Evolutionary conservation across 2,888 invertebrate species (phyloP).

Genomic region (Galerucella pusilla): DNA sequence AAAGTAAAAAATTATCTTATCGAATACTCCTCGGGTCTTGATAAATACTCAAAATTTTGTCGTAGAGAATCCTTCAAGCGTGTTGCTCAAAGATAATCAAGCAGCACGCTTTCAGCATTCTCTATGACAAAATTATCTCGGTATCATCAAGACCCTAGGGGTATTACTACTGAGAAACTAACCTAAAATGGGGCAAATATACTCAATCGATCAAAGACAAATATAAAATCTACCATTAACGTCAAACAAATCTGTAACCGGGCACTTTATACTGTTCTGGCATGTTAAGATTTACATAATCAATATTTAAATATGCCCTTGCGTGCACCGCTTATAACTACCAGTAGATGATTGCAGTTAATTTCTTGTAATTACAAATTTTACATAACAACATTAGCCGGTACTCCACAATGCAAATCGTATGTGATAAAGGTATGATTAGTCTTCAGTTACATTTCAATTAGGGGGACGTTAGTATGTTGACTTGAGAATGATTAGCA

Average conservation of each 20-base stretch:
- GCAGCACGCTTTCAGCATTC: no score
- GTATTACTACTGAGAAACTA: no score
- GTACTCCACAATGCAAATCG: constrained; percentile 37
- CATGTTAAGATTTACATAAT: constrained; percentile 41
- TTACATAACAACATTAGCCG: constrained; percentile 43
- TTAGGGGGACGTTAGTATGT: no score
- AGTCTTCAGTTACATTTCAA: no score
- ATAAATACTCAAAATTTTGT: no score
- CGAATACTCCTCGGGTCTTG: no score
- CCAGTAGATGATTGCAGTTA: constrained; percentile 41
- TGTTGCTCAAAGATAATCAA: no score
- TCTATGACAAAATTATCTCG: no score
- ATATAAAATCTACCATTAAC: constrained; percentile 24
- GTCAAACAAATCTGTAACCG: constrained; percentile 28
- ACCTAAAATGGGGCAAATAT: background rate
- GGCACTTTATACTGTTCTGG: constrained; percentile 40
- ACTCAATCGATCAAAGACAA: constrained; percentile 21
- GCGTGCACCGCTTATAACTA: constrained; percentile 36
- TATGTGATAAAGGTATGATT: background rate
- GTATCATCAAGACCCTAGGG: no score
- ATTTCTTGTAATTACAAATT: constrained; percentile 47
- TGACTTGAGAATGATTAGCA: no score
- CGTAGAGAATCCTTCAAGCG: no score
- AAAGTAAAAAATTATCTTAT: no score
- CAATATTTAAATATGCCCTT: constrained; percentile 39